A percentile compares a stretch with the other conserved stretches of the same genome.
phyloP scores from a whole-genome alignment of 1,140 invertebrate species.

The Drosophila trapezifrons region DNA sequence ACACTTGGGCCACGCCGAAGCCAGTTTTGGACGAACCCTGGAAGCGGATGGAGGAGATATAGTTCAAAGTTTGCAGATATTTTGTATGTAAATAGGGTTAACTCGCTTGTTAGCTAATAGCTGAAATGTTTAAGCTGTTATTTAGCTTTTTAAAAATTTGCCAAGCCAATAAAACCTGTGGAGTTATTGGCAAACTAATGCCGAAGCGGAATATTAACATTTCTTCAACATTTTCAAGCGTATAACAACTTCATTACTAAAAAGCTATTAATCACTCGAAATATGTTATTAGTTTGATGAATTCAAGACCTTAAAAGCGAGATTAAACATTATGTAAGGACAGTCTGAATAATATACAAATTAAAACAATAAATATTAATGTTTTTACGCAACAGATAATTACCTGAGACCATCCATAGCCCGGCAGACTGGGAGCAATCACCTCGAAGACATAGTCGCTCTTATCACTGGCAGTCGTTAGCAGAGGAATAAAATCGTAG shows the following conservation, averaged over 20 bases:
- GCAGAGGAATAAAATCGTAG: constrained; percentile 90
- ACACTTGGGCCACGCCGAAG: constrained; percentile 87
- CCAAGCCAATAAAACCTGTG: not conserved
- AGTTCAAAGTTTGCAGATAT: not conserved
- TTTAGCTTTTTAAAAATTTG: not conserved
- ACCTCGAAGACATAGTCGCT: constrained; percentile 91
- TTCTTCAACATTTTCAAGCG: not conserved
- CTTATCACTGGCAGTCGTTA: constrained; percentile 86
- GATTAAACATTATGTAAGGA: not conserved
- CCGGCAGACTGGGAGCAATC: constrained; percentile 92
- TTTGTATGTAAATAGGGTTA: not conserved
- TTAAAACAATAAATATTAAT: not conserved
- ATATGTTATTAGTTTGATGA: not conserved
- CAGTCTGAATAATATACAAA: not conserved
- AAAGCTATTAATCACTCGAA: constrained; percentile 5
- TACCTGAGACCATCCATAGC: constrained; percentile 93
- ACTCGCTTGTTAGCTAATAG: not conserved
- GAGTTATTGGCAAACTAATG: not conserved
- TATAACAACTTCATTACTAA: constrained; percentile 4
- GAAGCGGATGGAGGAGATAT: not conserved
- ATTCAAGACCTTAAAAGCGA: not conserved
- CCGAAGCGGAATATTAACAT: not conserved
- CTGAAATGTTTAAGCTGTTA: too few species aligned
- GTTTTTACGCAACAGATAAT: constrained; percentile 1
- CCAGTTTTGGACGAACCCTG: constrained; percentile 87